Evolutionary conservation across 2,888 invertebrate genomes (phyloP), one percentile per base, ranked within the genome.

Genomic region (Ceramica pisi): DNA sequence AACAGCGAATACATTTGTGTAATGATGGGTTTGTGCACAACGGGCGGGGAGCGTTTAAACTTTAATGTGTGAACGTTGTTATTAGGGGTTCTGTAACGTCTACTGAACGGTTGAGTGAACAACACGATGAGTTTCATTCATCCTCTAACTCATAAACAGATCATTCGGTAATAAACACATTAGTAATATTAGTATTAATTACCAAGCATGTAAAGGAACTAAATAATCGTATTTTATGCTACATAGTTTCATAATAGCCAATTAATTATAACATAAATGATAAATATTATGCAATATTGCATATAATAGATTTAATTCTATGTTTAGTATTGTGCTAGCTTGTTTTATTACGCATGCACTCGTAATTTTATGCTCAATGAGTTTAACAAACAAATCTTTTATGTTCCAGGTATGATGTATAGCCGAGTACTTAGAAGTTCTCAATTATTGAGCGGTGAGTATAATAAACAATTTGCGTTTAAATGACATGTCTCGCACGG

Each of bases 21-120:
- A 94, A 94, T 94, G 92, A 94, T 85, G 90, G 93, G 90, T 92
- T 89, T 91, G 92, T 92, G 93, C 92, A 91, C 86, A 90, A 91
- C 89, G 92, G 93, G 92, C 91, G 93, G 92, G 82, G 78, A 89
- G 87, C 91, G 88, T 91, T 93, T 94, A 56, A 51, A 61, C 59
- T 69, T 78, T 59, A 93, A 94, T 90, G 92, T 92, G 92, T 91
- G 90, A 93, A 94, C 91, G 88, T 90, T 91, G 86, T 94, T 91
- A 92, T 92, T 92, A 92, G 61, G 78, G 88, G 87, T 91, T 92
- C 85, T 80, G 83, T 79, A 78, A 77, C 80, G 68, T 72, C 68
- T 10, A 72, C 67, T 66, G 63, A 60, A 46, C 19, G 31, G n/a
- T 55, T 38, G 48, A 23, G 21, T 41, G 14, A 65, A 62, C 44